Conservation (phyloP, 2,797 vertebrate species). For the Manis javanica region DNA sequence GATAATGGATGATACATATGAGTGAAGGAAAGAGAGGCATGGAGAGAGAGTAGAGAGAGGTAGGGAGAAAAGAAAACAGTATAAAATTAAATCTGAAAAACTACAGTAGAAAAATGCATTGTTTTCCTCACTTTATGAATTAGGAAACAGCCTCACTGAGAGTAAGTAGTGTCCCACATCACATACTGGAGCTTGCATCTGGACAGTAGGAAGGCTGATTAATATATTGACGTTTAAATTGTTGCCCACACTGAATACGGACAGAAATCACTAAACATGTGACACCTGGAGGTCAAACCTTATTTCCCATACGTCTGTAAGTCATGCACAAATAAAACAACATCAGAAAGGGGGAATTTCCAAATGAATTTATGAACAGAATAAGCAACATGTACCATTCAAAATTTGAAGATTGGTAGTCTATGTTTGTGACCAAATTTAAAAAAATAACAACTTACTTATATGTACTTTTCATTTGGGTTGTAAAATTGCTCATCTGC, state of each 20-base stretch:
- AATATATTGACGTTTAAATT: neutral
- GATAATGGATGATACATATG: neutral
- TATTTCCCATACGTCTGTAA: neutral
- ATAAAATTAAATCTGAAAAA: neutral
- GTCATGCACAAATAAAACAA: slow-evolving; percentile 14
- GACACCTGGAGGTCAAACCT: neutral
- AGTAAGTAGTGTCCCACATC: neutral
- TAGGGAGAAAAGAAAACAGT: neutral
- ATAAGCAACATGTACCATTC: neutral
- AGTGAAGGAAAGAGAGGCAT: neutral
- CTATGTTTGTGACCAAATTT: neutral
- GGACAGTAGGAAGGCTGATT: neutral
- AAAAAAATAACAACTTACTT: neutral
- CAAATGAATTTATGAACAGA: neutral
- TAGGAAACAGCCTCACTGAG: neutral
- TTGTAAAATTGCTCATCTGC: neutral
- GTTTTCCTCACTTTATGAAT: neutral
- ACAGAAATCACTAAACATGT: neutral
- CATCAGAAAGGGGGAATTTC: neutral
- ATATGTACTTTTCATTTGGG: neutral
- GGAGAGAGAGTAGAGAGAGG: neutral
- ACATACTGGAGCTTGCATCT: neutral
- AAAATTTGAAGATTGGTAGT: neutral
- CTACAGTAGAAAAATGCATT: neutral
- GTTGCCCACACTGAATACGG: neutral